Conservation (phyloP, 2,113 vertebrate species). For the Heterotis niloticus region DNA sequence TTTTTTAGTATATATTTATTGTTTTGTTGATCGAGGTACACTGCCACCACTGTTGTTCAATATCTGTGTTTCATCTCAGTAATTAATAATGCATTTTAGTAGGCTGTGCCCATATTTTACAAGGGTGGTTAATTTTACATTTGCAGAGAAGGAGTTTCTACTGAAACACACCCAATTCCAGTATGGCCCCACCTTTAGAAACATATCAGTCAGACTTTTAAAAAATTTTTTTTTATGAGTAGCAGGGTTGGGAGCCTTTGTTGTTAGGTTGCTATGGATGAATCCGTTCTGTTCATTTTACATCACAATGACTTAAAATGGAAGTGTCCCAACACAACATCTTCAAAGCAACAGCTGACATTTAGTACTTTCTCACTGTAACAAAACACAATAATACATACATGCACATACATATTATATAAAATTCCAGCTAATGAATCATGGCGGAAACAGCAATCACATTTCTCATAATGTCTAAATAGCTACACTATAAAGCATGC, state of each 20-base stretch:
- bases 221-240: constrained; percentile 14
- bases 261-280: constrained; percentile 29
- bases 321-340: constrained; percentile 10
- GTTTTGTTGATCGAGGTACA: no score
- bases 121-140: constrained; percentile 18
- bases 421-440: background rate
- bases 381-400: constrained; percentile 11
- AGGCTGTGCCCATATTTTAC: background rate
- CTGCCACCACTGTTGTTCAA: no score
- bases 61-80: no score
- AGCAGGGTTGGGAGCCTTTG: constrained; percentile 16
- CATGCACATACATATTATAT: no score
- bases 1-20: no score
- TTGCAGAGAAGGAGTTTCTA: constrained; percentile 24
- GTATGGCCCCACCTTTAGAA: constrained; percentile 35
- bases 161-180: constrained; percentile 26
- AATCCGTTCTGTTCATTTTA: constrained; percentile 28
- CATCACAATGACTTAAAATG: constrained; percentile 24
- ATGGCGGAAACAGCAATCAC: background rate
- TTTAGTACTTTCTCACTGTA: background rate
- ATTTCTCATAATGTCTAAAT: no score
- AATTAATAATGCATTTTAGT: no score
- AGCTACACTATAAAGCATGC: no score
- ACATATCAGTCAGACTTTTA: background rate
- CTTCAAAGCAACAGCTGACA: constrained; percentile 18